A percentile compares a stretch with the other conserved stretches of the same genome.
Evolutionary conservation across 2,888 invertebrate species (phyloP).

Genomic region (Erebia aethiops): DNA sequence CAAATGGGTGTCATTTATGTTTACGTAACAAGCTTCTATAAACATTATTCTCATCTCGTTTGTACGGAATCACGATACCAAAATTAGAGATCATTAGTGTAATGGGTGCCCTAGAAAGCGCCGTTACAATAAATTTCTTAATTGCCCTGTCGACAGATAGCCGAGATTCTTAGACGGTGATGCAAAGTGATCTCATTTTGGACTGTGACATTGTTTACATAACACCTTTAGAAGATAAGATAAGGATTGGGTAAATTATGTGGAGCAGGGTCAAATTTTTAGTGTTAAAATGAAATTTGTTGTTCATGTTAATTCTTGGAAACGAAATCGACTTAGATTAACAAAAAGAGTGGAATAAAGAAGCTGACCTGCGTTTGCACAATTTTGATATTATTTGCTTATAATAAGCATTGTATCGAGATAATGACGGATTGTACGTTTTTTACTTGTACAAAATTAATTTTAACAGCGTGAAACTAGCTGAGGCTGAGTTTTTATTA

Average conservation of each 20-base stretch:
- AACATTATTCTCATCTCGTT: slow-evolving; percentile 33
- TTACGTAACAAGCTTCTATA: slow-evolving; percentile 21
- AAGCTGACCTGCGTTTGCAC: neutral
- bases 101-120: slow-evolving; percentile 72
- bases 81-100: slow-evolving; percentile 72
- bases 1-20: slow-evolving; percentile 25
- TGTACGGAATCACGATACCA: slow-evolving; percentile 46
- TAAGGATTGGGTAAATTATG: slow-evolving; percentile 25
- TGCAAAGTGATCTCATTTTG: slow-evolving; percentile 69
- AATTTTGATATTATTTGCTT: neutral
- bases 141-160: slow-evolving; percentile 65
- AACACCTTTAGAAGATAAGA: slow-evolving; percentile 32
- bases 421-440: no score
- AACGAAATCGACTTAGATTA: slow-evolving; percentile 9
- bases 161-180: slow-evolving; percentile 74
- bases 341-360: slow-evolving; percentile 2
- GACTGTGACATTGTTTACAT: slow-evolving; percentile 37
- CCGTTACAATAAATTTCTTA: slow-evolving; percentile 78
- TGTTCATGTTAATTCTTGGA: slow-evolving; percentile 2
- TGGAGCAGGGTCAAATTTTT: slow-evolving; percentile 27
- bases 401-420: neutral
- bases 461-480: no score
- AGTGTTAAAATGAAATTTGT: neutral
- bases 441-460: no score
- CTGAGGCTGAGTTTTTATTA: no score